Evolutionary conservation across 2,888 invertebrate genomes (phyloP).

Genomic region (Agapetus fuscipes): DNA sequence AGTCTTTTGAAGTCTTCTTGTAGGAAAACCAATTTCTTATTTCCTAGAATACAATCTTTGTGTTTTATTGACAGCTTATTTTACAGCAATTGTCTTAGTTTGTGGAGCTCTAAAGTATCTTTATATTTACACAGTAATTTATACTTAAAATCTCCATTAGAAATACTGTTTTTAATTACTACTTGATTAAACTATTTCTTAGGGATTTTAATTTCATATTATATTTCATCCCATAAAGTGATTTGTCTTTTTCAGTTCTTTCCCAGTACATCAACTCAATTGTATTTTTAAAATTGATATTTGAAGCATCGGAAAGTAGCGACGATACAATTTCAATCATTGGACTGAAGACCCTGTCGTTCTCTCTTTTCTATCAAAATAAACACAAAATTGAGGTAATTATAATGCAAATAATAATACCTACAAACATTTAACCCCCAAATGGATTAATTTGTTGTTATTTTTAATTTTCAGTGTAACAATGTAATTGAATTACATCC

Average conservation of each 20-base stretch:
- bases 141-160: too few species aligned
- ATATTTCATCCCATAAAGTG: too few species aligned
- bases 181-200: too few species aligned
- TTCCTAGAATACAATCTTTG: too few species aligned
- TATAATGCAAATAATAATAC: background rate
- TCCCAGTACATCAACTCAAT: slow-evolving; percentile 14
- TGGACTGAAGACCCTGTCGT: slow-evolving; percentile 7
- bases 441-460: background rate
- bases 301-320: slow-evolving; percentile 9
- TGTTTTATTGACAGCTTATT: too few species aligned
- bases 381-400: slow-evolving; percentile 7
- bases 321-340: slow-evolving; percentile 8
- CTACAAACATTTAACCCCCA: background rate
- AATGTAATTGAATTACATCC: slow-evolving; percentile 11
- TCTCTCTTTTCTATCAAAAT: slow-evolving; percentile 2
- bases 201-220: too few species aligned
- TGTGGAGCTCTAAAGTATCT: too few species aligned
- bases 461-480: slow-evolving; percentile 9
- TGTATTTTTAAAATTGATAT: slow-evolving; percentile 12
- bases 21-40: too few species aligned
- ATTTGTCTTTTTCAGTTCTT: slow-evolving; percentile 19
- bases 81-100: too few species aligned
- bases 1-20: too few species aligned
- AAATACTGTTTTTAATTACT: too few species aligned
- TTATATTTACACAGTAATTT: too few species aligned